phyloP scores from a whole-genome alignment of 2,797 vertebrate species.

The Oreochromis grahami region DNA sequence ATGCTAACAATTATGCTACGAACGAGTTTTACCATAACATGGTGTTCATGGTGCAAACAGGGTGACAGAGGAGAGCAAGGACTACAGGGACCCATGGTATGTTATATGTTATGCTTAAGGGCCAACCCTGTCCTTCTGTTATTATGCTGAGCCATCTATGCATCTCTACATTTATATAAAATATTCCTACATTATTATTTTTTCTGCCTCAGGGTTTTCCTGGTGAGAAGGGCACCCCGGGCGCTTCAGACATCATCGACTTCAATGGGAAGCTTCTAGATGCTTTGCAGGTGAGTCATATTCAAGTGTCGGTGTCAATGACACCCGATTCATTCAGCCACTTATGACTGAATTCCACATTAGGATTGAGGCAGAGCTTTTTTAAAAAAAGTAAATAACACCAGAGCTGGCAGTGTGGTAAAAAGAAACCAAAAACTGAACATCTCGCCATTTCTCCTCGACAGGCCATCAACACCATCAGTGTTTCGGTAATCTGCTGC shows the following conservation, averaged over 20 bases:
- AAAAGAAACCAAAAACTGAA: constrained; percentile 25
- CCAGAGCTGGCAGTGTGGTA: background rate
- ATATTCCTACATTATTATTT: background rate
- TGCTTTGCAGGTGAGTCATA: constrained; percentile 82
- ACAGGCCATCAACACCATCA: constrained; percentile 78
- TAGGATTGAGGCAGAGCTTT: background rate
- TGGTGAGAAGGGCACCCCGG: constrained; percentile 83
- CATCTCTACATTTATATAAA: background rate
- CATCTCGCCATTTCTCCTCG: constrained; percentile 34
- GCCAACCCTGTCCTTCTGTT: background rate
- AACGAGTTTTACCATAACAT: background rate
- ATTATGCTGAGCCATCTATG: background rate
- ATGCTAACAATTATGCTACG: background rate
- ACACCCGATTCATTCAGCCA: background rate
- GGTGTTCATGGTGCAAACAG: constrained; percentile 32
- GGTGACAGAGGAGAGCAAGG: constrained; percentile 76
- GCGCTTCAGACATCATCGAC: constrained; percentile 85
- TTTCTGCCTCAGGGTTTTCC: constrained; percentile 77
- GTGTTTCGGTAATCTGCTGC: constrained; percentile 70
- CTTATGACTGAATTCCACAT: background rate
- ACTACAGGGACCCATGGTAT: constrained; percentile 62
- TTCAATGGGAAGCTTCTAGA: constrained; percentile 87
- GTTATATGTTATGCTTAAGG: background rate
- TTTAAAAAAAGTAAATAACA: background rate
- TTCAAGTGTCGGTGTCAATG: background rate